phyloP scores from a whole-genome alignment of 2,113 vertebrate species.

The Tyto alba region DNA sequence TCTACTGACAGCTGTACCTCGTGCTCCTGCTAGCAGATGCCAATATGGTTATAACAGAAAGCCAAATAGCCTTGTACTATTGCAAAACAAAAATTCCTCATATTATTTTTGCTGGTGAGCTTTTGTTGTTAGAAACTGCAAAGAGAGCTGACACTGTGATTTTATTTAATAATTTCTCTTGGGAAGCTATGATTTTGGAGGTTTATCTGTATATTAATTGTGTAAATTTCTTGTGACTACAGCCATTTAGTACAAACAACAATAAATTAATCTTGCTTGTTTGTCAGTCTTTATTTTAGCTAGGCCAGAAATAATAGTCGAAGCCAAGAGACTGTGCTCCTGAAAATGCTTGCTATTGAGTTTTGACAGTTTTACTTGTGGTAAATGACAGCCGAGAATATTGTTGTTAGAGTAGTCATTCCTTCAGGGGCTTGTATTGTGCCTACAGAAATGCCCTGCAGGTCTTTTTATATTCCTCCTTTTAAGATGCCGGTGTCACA shows the following conservation, averaged over 20 bases:
- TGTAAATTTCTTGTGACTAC: neutral
- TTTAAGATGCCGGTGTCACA: neutral
- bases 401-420: constrained; percentile 49
- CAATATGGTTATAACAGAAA: accelerated
- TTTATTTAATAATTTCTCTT: neutral
- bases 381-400: constrained; percentile 9
- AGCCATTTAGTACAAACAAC: neutral
- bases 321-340: neutral
- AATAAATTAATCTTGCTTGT: constrained; percentile 6
- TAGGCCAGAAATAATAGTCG: neutral
- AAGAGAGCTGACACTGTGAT: neutral
- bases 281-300: constrained; percentile 13
- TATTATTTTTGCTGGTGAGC: neutral
- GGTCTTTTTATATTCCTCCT: neutral
- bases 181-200: neutral
- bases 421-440: constrained; percentile 43
- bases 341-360: neutral
- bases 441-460: constrained; percentile 34
- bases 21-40: neutral
- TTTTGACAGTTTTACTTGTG: constrained; percentile 34
- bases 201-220: neutral
- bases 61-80: neutral
- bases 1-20: neutral
- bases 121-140: neutral
- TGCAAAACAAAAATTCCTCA: neutral